Conservation (phyloP, 2,797 vertebrate species). For the Falco berigora region DNA sequence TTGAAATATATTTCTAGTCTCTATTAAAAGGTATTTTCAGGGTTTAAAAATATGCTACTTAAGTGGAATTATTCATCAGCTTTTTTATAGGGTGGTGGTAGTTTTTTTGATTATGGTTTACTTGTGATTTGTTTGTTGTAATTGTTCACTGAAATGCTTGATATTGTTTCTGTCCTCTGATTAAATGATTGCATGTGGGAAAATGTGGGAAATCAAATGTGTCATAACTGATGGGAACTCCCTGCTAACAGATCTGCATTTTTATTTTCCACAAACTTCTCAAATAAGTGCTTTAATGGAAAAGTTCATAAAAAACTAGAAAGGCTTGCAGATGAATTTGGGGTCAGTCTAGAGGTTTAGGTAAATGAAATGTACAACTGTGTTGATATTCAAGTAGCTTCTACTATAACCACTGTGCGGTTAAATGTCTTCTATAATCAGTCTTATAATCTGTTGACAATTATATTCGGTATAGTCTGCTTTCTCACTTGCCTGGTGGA, state of each 20-base stretch:
- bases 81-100: not conserved
- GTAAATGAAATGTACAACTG: not conserved
- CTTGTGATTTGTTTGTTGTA: not conserved
- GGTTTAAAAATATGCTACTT: not conserved
- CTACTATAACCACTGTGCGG: not conserved
- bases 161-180: not conserved
- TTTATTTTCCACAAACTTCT: not conserved
- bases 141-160: not conserved
- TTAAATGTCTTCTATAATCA: not conserved
- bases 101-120: not conserved
- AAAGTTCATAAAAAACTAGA: not conserved
- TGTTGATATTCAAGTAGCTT: not conserved
- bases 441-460: not conserved
- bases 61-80: not conserved
- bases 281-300: not conserved
- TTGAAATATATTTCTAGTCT: not conserved
- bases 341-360: not conserved
- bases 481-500: not conserved
- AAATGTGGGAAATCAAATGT: not conserved
- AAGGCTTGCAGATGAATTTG: not conserved
- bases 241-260: not conserved
- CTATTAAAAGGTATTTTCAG: not conserved
- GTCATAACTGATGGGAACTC: not conserved
- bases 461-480: not conserved
- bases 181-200: not conserved